Evolutionary conservation across 2,797 vertebrate genomes (phyloP), one percentile per base, ranked within the genome.

Genomic region (Iguana delicatissima): DNA sequence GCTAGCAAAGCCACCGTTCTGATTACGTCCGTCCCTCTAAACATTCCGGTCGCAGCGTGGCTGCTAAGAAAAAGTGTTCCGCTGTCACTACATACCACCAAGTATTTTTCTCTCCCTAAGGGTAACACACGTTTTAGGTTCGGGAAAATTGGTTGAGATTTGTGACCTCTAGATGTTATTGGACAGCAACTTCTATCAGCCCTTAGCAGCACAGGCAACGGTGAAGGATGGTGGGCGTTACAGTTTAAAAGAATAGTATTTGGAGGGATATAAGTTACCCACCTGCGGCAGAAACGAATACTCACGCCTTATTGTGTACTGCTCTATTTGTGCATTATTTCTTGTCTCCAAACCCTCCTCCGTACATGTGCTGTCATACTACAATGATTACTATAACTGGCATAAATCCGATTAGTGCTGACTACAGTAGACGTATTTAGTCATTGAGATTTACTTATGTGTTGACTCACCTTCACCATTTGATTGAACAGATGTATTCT

Each of bases 51-150:
- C 6, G 35, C 64, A 4, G 42, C 55, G 1, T 76, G 0, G 80
- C 9, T 0, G 14, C 7, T 3, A 0, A 6, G 35, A 12, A 85
- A 2, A 79, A 92, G 20, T 26, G 93, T 96, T 96, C 95, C 94
- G 93, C 69, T 20, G 5, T 22, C 3, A 64, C 20, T 1, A 22
- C 22, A 1, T 59, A 10, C 52, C 14, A 57, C 57, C 42, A 46
- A 57, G 13, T 57, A 2, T 3, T 57, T 72, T 29, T 73, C 13
- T 35, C 4, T 13, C 5, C n/a, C 9, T n/a, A 16, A 32, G n/a
- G n/a, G 26, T n/a, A 13, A n/a, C 69, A n/a, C 32, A 35, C 32
- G 1, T n/a, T n/a, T 14, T 73, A 69, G 29, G 8, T 69, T 29
- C 9, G 9, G 12, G 35, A 16, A 32, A 4, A 73, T 14, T 4